Evolutionary conservation across 2,888 invertebrate species (phyloP).

Genomic region (Diaperis boleti): DNA sequence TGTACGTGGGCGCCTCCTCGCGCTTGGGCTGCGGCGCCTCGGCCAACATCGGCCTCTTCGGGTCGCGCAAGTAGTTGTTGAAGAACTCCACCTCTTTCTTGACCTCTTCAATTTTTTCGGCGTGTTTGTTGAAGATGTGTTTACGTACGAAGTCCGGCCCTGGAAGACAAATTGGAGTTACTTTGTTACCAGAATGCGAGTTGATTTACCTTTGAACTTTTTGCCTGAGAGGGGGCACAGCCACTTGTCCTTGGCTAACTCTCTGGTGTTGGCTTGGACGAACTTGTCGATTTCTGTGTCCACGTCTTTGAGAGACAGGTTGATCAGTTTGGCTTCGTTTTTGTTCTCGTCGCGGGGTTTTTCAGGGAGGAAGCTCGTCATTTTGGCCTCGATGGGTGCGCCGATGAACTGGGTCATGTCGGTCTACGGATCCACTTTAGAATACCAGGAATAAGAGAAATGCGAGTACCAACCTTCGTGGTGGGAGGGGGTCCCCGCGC

Average conservation of each 20-base stretch:
- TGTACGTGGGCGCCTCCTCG: conserved; percentile 66
- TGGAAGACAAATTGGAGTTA: conserved; percentile 30
- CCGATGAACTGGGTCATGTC: conserved; percentile 79
- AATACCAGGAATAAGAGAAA: background rate
- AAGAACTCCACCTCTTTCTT: conserved; percentile 97
- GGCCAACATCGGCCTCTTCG: conserved; percentile 93
- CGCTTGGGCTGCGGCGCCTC: conserved; percentile 76
- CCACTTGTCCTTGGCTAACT: conserved; percentile 98
- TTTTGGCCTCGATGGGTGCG: conserved; percentile 90
- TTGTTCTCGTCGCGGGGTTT: conserved; percentile 78
- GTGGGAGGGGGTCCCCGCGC: conserved; percentile 91
- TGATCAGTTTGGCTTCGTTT: conserved; percentile 65
- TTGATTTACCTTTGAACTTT: conserved; percentile 84
- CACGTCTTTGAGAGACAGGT: conserved; percentile 66
- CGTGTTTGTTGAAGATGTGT: conserved; percentile 98
- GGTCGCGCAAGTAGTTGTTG: conserved; percentile 95
- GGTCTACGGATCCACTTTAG: too few relatives aligned
- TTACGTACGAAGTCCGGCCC: conserved; percentile 98
- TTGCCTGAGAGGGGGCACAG: conserved; percentile 98
- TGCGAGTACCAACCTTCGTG: conserved; percentile 76
- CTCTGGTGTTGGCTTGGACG: conserved; percentile 95
- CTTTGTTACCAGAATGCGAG: too few relatives aligned
- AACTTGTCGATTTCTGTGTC: conserved; percentile 92
- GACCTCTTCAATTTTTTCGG: conserved; percentile 96
- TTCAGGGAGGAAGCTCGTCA: conserved; percentile 89